These are phyloP conservation scores for Heteronetta atricapilla DNA, from an alignment of 2,113 vertebrate genomes.

Conservation along the genomic window DNA sequence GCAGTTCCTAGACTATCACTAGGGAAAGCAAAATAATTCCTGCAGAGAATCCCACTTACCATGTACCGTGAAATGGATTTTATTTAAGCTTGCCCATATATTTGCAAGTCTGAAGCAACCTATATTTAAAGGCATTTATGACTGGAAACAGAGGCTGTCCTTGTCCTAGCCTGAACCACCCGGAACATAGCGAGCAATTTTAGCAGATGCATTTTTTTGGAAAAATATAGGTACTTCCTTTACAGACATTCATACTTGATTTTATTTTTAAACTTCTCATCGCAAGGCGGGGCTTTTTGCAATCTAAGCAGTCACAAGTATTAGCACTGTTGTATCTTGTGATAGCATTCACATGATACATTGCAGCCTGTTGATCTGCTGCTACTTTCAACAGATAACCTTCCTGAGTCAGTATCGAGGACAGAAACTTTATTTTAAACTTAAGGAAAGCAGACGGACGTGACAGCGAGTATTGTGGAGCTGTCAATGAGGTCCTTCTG, in stretches of 20 bases:
- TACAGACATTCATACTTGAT: background rate
- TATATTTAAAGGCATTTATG: background rate
- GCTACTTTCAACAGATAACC: background rate
- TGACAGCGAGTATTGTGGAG: background rate
- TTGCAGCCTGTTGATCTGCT: background rate
- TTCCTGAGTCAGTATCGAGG: background rate
- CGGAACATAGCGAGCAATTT: background rate
- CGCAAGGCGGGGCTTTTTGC: background rate
- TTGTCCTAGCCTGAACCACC: background rate
- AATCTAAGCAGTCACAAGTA: background rate
- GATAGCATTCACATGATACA: background rate
- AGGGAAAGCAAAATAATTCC: background rate
- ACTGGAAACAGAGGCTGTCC: background rate
- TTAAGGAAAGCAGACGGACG: fast-evolving
- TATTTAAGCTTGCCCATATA: background rate
- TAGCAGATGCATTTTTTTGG: background rate
- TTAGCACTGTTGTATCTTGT: background rate
- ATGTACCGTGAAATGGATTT: background rate
- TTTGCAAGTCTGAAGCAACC: background rate
- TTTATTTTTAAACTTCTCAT: background rate
- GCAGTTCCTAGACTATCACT: background rate
- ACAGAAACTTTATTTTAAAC: background rate
- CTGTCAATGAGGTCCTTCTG: fast-evolving
- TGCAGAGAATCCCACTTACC: background rate
- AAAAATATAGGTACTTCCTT: background rate